Percentiles rank a stretch among this genome's conserved stretches.
phyloP scores from a whole-genome alignment of 2,113 vertebrate genomes.

The Mionectes macconnelli region DNA sequence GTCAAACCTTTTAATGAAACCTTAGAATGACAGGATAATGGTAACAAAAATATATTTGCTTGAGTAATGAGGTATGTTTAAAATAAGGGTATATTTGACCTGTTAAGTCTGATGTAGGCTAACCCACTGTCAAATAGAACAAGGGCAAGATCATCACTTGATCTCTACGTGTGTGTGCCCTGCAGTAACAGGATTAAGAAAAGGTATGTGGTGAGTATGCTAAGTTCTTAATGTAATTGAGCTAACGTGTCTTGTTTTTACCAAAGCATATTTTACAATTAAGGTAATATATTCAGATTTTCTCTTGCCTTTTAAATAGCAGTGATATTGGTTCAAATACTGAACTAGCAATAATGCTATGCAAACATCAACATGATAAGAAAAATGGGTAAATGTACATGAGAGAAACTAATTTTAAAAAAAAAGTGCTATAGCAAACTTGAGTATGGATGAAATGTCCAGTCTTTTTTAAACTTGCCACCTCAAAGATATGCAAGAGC shows the following conservation, averaged over 20 bases:
- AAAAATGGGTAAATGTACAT: fast-evolving
- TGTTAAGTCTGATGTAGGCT: neutral
- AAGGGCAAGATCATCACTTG: neutral
- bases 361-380: neutral
- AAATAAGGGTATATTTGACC: neutral
- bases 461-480: fast-evolving
- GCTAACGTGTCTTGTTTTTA: neutral
- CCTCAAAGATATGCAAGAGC: neutral
- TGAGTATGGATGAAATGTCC: neutral
- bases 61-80: neutral
- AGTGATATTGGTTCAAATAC: neutral
- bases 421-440: neutral
- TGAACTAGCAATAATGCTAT: neutral
- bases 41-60: neutral
- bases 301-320: neutral
- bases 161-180: neutral
- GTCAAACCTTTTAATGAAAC: neutral
- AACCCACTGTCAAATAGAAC: neutral
- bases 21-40: neutral
- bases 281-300: neutral
- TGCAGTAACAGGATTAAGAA: neutral
- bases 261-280: neutral
- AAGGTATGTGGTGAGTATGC: neutral
- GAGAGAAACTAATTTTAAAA: neutral
- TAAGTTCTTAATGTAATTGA: neutral